A percentile compares a stretch with the other conserved stretches of the same genome.
phyloP scores from a whole-genome alignment of 2,888 invertebrate genomes.

The Pseudococcus longispinus region DNA sequence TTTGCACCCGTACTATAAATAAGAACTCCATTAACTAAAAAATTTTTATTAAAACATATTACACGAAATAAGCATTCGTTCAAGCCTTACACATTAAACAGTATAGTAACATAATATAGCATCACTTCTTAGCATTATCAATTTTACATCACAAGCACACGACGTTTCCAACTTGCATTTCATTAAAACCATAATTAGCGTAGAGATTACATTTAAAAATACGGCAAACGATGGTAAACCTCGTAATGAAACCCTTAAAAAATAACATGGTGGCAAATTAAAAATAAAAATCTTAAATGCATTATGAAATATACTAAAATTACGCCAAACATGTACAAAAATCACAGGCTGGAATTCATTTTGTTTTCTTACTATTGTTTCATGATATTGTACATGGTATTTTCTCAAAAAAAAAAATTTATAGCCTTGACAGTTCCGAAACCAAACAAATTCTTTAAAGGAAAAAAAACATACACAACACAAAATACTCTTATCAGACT shows the following conservation, averaged over 20 bases:
- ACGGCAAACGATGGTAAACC: background rate
- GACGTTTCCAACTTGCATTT: slow-evolving; percentile 8
- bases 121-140: slow-evolving; percentile 22
- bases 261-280: slow-evolving; percentile 24
- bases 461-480: slow-evolving; percentile 4
- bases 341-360: slow-evolving; percentile 41
- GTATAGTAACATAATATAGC: slow-evolving; percentile 26
- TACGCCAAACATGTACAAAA: slow-evolving; percentile 29
- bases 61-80: slow-evolving; percentile 29
- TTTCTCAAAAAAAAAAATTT: background rate
- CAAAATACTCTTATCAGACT: slow-evolving; percentile 38
- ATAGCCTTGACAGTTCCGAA: background rate
- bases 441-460: background rate
- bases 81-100: slow-evolving; percentile 27
- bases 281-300: slow-evolving; percentile 41
- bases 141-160: slow-evolving; percentile 24
- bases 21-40: background rate
- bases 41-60: slow-evolving; percentile 37
- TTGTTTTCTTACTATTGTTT: slow-evolving; percentile 10
- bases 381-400: slow-evolving; percentile 21
- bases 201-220: slow-evolving; percentile 23
- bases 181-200: slow-evolving; percentile 15
- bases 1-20: too few relatives aligned
- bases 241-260: slow-evolving; percentile 20
- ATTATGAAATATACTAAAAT: slow-evolving; percentile 21